Evolutionary conservation across 37 sponge, comb jelly and placozoan genomes (phyloP).

Genomic region (Halichondria panicea): DNA sequence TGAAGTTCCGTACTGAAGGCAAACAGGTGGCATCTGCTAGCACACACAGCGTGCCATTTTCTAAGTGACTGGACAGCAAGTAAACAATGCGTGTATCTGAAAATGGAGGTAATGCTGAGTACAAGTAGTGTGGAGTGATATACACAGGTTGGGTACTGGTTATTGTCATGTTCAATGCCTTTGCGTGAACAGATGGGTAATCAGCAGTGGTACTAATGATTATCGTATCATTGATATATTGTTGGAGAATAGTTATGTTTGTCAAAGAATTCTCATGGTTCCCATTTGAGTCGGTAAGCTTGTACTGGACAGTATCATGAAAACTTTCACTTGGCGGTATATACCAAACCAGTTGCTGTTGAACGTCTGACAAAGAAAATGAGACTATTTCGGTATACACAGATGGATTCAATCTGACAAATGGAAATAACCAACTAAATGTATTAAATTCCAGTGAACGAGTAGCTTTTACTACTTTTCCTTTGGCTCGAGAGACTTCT

Average conservation of each 20-base stretch:
- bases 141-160: background rate
- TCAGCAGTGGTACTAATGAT: background rate
- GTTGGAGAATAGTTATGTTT: too few species aligned
- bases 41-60: constrained; percentile 26
- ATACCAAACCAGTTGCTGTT: constrained; percentile 19
- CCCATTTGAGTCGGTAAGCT: background rate
- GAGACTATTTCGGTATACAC: too few species aligned
- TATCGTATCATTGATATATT: background rate
- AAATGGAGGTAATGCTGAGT: background rate
- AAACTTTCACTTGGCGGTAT: background rate
- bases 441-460: too few species aligned
- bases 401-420: too few species aligned
- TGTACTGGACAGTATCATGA: background rate
- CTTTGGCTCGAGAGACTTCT: too few species aligned
- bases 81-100: constrained; percentile 6
- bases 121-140: constrained; percentile 29
- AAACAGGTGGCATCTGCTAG: background rate
- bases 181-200: too few species aligned
- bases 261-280: too few species aligned
- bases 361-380: constrained; percentile 3
- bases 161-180: too few species aligned
- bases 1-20: constrained; percentile 14
- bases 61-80: background rate
- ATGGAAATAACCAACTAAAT: too few species aligned
- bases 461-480: too few species aligned